Base-by-base conservation (phyloP, 2,888 invertebrate genomes). In the Stenodera caucasica region DNA sequence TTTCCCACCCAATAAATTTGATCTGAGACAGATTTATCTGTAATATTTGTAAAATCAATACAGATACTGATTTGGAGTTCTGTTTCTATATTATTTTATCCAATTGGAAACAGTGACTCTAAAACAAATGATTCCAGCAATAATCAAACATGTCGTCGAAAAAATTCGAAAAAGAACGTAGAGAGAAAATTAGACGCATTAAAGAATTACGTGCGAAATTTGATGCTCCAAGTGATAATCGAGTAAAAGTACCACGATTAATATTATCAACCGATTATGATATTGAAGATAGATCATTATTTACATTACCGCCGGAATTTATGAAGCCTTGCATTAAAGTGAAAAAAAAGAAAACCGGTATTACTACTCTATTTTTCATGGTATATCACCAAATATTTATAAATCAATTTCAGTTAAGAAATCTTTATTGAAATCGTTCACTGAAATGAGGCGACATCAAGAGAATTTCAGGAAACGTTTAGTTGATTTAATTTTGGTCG, bases 401-500 rank as follows among this genome's bases (percentile, higher is more conserved):
- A 51, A 26, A 57, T 33, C 18, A 45, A 45, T 45, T 51, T 33
- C 18, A 87, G 86, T 84, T 59, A 84, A 71, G 18, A 75, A 75
- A 63, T 70, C 74, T 3, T 72, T 73, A 58, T 66, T 85, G 78
- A 84, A 85, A 78, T 86, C 86, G 55, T 92, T 88, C 71, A 87
- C 90, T 33, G 84, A 84, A 3, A 83, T 89, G 81, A 84, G 90
- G 37, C 85, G 85, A 77, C 90, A 92, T 66, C 84, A 94, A 21
- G 94, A 94, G 78, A 88, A 90, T 70, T 96, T 95, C 80, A 85
- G 96, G 29, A 85, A 87, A 67, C 88, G 90, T 72, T 81, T 96
- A 58, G 89, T 94, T 55, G 86, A 88, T 67, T 82, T 92, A 64
- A 91, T 95, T 67, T 84, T 88, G 52, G 84, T 85, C 67, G 82